Evolutionary conservation across 2,113 vertebrate genomes (phyloP), one percentile per base, ranked within the genome.

Genomic region (Apteryx mantelli): DNA sequence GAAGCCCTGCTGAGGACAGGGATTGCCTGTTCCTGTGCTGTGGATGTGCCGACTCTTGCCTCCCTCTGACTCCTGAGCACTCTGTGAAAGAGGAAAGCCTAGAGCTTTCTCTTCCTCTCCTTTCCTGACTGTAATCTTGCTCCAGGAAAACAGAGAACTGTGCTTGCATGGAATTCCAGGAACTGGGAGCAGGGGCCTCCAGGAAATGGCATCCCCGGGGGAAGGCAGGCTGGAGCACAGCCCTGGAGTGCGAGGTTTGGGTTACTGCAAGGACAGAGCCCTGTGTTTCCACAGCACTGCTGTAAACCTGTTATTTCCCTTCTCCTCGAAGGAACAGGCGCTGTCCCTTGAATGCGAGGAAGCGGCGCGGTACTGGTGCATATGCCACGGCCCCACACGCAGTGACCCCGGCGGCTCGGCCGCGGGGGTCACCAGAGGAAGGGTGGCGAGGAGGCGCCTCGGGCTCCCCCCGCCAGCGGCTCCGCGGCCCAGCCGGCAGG

Each of bases 311-410:
- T 21, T 86, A 53, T 46, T 46, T 46, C 44, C 15, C 46, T 19
- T 48, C 34, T 6, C 32, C 76, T 38, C 56, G 46, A 32, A 66
- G 61, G 48, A 53, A 16, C 48, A 52, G 36, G 8, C 16, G 10
- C 46, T 25, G 16, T 48, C n/a, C 38, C 55, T 30, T 13, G 46
- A 30, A 50, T 30, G 20, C 25, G 19, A 38, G n/a, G 48, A 52
- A 64, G 50, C 24, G 1, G 15, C 6, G 25, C 36, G 24, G 48
- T 40, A 6, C n/a, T 9, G 46, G 26, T 30, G 3, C 52, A 3
- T 10, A 66, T 1, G 48, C 3, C 12, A 2, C 0, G n/a, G 8
- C 21, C 7, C 24, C 26, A 18, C 40, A 2, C 12, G 0, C 10
- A 8, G 4, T 0, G 13, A 5, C 86, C 48, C 4, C 92, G 11